Percentiles rank a stretch among this genome's conserved stretches.
Conservation (phyloP, 2,888 invertebrate species). For the Epistrophe eligans region DNA sequence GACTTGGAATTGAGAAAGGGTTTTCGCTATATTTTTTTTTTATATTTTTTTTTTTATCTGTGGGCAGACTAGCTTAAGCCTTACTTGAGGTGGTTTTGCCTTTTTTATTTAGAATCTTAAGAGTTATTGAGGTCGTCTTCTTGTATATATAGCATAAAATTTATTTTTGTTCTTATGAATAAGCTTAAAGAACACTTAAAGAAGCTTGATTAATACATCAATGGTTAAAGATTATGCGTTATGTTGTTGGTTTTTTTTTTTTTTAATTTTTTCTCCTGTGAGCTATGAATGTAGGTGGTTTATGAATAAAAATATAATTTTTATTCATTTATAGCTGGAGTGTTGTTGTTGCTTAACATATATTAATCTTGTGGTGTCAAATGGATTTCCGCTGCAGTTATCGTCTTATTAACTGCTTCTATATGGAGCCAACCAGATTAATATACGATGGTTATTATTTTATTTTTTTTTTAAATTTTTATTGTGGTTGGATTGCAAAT, state of each 20-base stretch:
- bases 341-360: slow-evolving; percentile 56
- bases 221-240: slow-evolving; percentile 21
- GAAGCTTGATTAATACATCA: slow-evolving; percentile 54
- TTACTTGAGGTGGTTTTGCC: slow-evolving; percentile 2
- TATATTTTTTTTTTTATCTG: neutral
- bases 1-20: slow-evolving; percentile 53
- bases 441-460: slow-evolving; percentile 24
- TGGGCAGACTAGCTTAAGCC: slow-evolving; percentile 50
- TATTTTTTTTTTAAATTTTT: slow-evolving; percentile 1
- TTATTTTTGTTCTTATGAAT: slow-evolving; percentile 29
- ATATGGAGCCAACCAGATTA: slow-evolving; percentile 13
- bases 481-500: slow-evolving; percentile 27
- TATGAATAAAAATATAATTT: slow-evolving; percentile 69
- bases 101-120: slow-evolving; percentile 38
- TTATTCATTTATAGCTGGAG: slow-evolving; percentile 47
- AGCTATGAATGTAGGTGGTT: slow-evolving; percentile 50
- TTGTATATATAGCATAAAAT: neutral
- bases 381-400: slow-evolving; percentile 65
- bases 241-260: slow-evolving; percentile 4
- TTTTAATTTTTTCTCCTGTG: neutral
- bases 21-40: neutral
- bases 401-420: slow-evolving; percentile 6
- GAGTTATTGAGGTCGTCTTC: slow-evolving; percentile 67
- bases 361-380: slow-evolving; percentile 67
- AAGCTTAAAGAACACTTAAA: slow-evolving; percentile 24